Base-by-base conservation (phyloP, 2,888 invertebrate species). In the Tetanocera ferruginea region DNA sequence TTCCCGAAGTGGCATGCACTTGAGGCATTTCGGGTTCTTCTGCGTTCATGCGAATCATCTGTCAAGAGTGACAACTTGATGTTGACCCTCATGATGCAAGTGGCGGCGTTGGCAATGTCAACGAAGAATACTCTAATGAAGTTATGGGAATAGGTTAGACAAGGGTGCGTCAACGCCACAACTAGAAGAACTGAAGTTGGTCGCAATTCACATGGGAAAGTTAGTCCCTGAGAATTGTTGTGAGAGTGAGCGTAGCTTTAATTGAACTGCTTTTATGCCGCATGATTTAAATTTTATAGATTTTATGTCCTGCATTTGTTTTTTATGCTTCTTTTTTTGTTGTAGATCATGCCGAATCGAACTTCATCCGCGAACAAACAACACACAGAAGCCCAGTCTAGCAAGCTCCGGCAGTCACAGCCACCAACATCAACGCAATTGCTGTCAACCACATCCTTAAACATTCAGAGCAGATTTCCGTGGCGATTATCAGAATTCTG, bases 331-430 rank as follows among this genome's bases (percentile, higher is more conserved):
- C 64, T 9, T 49, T 66, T 76, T 49, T 57, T 62, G 80, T 73
- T 81, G 55, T 77, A 83, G 83, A 82, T 81, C 80, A 83, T 83
- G 83, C 81, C 82, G 80, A 82, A 80, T 81, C 83, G 82, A 82
- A 80, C 76, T 57, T 76, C 79, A 80, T 81, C 78, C 70, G 79
- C 81, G 77, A 80, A 74, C 67, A 80, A 78, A 52, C 67, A 67
- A 80, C 76, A 70, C 64, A 69, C 72, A 51, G 23, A 74, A 19
- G 9, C 11, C 52, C 31, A 31, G 37, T 25, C 55, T 4, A 9
- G 25, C 34, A 25, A 17, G 37, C 74, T 51, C 11, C 14, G 14
- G 6, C 49, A 62, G 60, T 11, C 49, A 19, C 70, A 78, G 78
- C 80, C 78, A 70, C 80, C 76, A 76, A 74, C 78, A 76, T 62